These are phyloP conservation scores for Amorpha juglandis DNA, from an alignment of 2,888 invertebrate genomes.

Conservation along the genomic window DNA sequence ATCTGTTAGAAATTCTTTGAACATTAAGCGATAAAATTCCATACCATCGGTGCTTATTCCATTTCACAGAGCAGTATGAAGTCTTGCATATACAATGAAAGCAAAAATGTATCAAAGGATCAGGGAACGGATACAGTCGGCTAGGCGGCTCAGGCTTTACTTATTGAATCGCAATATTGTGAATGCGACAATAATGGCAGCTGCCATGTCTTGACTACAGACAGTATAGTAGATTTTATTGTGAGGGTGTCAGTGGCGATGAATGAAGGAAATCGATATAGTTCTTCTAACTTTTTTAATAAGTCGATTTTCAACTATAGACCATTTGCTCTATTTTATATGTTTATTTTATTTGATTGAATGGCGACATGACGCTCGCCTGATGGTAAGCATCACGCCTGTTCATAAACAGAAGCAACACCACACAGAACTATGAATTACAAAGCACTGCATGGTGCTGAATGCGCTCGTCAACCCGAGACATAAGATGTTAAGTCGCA, in stretches of 20 bases:
- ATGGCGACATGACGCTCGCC: too few species aligned
- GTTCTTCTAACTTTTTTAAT: too few species aligned
- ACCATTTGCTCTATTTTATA: too few species aligned
- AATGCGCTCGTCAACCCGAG: too few species aligned
- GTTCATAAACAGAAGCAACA: too few species aligned
- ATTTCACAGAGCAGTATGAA: not conserved
- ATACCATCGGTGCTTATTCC: conserved; percentile 13
- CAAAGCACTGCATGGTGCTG: too few species aligned
- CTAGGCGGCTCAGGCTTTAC: not conserved
- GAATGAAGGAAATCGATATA: not conserved
- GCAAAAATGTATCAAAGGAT: conserved; percentile 26
- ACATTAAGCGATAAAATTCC: conserved; percentile 21
- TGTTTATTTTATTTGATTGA: too few species aligned
- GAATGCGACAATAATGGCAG: not conserved
- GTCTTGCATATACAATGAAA: conserved; percentile 15
- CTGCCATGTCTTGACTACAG: not conserved
- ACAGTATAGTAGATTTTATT: not conserved
- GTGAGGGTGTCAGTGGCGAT: not conserved
- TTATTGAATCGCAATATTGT: conserved; percentile 7
- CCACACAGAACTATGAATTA: too few species aligned
- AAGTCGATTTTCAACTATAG: too few species aligned
- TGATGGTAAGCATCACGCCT: too few species aligned
- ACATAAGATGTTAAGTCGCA: too few species aligned
- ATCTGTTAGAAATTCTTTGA: not conserved
- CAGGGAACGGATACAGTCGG: not conserved